Percentiles rank a stretch among this genome's conserved stretches.
Evolutionary conservation across 2,888 invertebrate species (phyloP).

Genomic region (Patella depressa): DNA sequence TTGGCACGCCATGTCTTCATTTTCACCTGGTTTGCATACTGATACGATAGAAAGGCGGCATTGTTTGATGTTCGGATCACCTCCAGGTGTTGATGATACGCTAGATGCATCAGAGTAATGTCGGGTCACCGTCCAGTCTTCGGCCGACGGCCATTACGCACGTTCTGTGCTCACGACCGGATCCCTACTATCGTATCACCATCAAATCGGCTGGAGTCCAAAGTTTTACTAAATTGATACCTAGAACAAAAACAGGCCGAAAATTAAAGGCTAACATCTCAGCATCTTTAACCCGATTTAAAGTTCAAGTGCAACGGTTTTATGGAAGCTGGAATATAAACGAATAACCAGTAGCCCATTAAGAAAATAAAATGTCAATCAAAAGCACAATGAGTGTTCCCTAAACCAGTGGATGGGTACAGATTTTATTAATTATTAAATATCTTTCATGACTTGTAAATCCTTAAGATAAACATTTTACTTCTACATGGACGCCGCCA

Average conservation of each 20-base stretch:
- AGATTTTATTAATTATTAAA: constrained; percentile 1
- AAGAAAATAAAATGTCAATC: constrained; percentile 12
- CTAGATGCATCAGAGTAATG: constrained; percentile 9
- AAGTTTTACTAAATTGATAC: neutral
- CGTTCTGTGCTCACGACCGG: neutral
- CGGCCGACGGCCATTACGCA: constrained; percentile 1
- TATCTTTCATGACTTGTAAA: neutral
- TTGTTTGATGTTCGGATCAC: neutral
- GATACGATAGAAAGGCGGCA: neutral
- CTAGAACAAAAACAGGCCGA: neutral
- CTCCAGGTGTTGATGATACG: constrained; percentile 9
- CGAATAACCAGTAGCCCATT: neutral
- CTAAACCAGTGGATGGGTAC: neutral
- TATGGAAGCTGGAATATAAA: neutral
- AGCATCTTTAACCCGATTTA: constrained; percentile 7
- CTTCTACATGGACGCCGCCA: neutral
- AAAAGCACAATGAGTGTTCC: neutral
- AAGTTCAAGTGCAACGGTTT: neutral
- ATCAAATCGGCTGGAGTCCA: constrained; percentile 5
- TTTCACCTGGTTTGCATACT: constrained; percentile 7
- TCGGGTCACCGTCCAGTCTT: neutral
- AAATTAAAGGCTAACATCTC: constrained; percentile 6
- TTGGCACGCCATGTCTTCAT: neutral
- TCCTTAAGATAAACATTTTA: constrained; percentile 7
- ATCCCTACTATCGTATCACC: neutral